Percentiles rank a stretch among this genome's conserved stretches.
phyloP scores from a whole-genome alignment of 2,888 invertebrate species.

The Antheraea yamamai region DNA sequence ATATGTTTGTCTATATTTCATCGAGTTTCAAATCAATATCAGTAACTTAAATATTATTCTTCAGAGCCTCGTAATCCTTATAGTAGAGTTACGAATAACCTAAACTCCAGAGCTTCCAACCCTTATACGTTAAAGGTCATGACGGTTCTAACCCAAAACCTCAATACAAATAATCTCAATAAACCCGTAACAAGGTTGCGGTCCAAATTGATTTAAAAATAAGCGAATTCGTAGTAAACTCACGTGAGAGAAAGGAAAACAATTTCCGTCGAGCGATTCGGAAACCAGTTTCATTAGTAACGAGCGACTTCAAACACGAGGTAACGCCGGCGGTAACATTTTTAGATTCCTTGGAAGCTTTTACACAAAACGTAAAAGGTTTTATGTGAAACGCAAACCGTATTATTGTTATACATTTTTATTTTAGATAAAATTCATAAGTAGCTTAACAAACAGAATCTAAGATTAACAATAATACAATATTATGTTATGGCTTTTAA shows the following conservation, averaged over 20 bases:
- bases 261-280: background rate
- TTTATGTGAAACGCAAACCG: background rate
- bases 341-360: background rate
- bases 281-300: conserved; percentile 4
- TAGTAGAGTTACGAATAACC: background rate
- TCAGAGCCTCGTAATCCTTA: background rate
- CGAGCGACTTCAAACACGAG: background rate
- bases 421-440: no score
- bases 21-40: no score
- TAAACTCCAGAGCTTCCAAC: background rate
- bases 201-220: conserved; percentile 16
- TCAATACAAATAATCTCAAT: conserved; percentile 6
- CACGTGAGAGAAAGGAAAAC: conserved; percentile 5
- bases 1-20: no score
- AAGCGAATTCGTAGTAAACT: conserved; percentile 10
- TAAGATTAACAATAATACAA: no score
- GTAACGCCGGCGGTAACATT: background rate
- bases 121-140: background rate
- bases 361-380: background rate
- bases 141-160: background rate
- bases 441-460: no score
- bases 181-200: background rate
- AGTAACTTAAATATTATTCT: background rate
- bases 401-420: background rate
- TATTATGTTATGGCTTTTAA: no score